Evolutionary conservation across 2,888 invertebrate genomes (phyloP).

Genomic region (Stenodema calcarata): DNA sequence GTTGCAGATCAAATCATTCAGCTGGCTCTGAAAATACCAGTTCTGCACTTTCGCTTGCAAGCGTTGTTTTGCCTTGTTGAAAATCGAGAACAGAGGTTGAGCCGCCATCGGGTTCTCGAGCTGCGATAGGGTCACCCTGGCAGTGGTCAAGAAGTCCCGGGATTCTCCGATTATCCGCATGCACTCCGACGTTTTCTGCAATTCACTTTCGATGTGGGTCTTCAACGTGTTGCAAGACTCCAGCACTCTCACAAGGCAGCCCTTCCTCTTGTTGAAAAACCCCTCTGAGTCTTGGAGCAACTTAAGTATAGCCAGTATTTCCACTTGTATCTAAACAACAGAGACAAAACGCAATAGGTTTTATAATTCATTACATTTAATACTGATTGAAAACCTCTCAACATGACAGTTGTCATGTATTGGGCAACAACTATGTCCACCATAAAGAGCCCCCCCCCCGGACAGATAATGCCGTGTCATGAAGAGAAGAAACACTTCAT

Average conservation of each 20-base stretch:
- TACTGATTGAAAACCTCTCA: background rate
- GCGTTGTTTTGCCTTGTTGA: conserved; percentile 72
- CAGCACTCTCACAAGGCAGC: conserved; percentile 74
- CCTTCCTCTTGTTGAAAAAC: conserved; percentile 73
- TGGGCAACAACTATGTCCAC: no score
- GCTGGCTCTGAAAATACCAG: conserved; percentile 74
- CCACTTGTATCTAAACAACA: conserved; percentile 66
- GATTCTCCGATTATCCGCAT: conserved; percentile 72
- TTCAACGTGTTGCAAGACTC: conserved; percentile 78
- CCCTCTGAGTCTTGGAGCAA: conserved; percentile 74
- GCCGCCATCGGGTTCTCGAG: conserved; percentile 69
- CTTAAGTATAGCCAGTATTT: conserved; percentile 73
- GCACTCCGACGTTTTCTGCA: conserved; percentile 72
- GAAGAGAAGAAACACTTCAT: no score
- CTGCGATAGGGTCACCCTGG: conserved; percentile 68
- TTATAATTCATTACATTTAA: background rate
- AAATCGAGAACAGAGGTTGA: conserved; percentile 68
- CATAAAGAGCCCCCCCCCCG: background rate
- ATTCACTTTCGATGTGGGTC: conserved; percentile 76
- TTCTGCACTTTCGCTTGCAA: conserved; percentile 71
- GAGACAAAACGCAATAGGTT: conserved; percentile 23
- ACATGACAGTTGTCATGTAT: background rate
- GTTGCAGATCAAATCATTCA: conserved; percentile 73
- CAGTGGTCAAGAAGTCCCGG: conserved; percentile 69
- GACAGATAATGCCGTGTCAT: no score